Base-by-base conservation (phyloP, 2,888 invertebrate genomes). In the Drosophila robusta region DNA sequence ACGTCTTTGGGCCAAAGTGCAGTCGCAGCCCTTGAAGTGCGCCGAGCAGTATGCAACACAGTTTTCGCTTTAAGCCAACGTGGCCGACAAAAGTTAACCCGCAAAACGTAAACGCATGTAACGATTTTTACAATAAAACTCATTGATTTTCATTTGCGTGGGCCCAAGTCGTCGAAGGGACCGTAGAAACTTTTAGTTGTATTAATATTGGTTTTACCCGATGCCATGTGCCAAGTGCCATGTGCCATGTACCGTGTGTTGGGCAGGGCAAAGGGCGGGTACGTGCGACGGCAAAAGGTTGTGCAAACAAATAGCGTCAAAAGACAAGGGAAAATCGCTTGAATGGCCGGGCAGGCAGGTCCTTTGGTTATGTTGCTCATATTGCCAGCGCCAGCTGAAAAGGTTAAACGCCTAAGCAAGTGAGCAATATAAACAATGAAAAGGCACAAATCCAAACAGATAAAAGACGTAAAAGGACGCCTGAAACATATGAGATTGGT, bases 381-480 rank as follows among this genome's bases (percentile, higher is more conserved):
- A 51, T 71, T 45, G 52, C 42, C 34, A 12, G 34, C 55, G 62
- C 34, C 77, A 50, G 65, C 65, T 55, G 46, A 67, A 84, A 82
- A 87, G 81, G 81, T 87, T 82, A 81, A 81, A 64, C 58, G 85
- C 65, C 81, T 60, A 64, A 84, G 66, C 87, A 81, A 81, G 78
- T 84, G 81, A 84, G 87, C 81, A 87, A 81, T 87, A 80, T 75
- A 75, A 84, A 78, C 87, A 78, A 68, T 81, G 65, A 75, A 69
- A 63, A 75, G 70, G 65, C 81, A 78, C 75, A 63, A 72, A 79
- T 74, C 57, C 80, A 80, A 75, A 64, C 67, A 72, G 66, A 81
- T 81, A 78, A 85, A 66, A 66, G 68, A 52, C 50, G 12, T 36
- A 36, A 41, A 11, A 46, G 54, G 11, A 14, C 16, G 72, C 61